Evolutionary conservation across 2,797 vertebrate genomes (phyloP).

Genomic region (Etheostoma nigrum): DNA sequence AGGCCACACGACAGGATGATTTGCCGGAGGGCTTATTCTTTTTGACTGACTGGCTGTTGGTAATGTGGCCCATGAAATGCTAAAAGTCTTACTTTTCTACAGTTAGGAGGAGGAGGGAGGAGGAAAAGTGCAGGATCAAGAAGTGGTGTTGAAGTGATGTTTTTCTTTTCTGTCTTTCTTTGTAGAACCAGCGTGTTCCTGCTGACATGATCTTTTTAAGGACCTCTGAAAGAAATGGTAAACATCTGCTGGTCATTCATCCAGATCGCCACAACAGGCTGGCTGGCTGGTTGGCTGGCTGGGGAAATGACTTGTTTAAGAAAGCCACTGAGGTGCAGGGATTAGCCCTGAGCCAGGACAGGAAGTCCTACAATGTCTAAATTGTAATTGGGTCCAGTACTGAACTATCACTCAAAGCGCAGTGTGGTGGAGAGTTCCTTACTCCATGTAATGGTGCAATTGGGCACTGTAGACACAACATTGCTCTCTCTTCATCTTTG

Average conservation of each 20-base stretch:
- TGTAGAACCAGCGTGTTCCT: constrained; percentile 97
- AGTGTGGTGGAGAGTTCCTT: neutral
- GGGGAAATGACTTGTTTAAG: constrained; percentile 77
- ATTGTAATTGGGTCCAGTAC: constrained; percentile 69
- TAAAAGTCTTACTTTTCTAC: constrained; percentile 48
- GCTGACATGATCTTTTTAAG: constrained; percentile 99
- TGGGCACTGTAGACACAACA: constrained; percentile 20
- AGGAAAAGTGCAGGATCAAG: constrained; percentile 43
- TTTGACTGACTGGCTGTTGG: constrained; percentile 63
- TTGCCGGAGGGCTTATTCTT: constrained; percentile 69
- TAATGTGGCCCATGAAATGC: constrained; percentile 74
- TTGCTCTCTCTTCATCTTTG: constrained; percentile 33
- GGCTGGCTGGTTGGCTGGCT: constrained; percentile 38
- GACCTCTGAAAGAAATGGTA: constrained; percentile 99
- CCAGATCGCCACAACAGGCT: constrained; percentile 70
- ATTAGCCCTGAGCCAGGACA: constrained; percentile 78
- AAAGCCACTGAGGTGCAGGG: constrained; percentile 78
- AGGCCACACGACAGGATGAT: constrained; percentile 67
- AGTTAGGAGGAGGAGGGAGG: constrained; percentile 40
- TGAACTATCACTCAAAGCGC: constrained; percentile 48
- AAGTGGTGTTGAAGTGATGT: constrained; percentile 67
- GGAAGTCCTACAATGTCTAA: constrained; percentile 73
- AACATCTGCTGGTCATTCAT: constrained; percentile 91
- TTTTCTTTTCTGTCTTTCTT: constrained; percentile 78
- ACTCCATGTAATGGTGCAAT: neutral